These are phyloP conservation scores for Monoplex corrugatus DNA, from an alignment of 2,888 invertebrate species.

Conservation along the genomic window DNA sequence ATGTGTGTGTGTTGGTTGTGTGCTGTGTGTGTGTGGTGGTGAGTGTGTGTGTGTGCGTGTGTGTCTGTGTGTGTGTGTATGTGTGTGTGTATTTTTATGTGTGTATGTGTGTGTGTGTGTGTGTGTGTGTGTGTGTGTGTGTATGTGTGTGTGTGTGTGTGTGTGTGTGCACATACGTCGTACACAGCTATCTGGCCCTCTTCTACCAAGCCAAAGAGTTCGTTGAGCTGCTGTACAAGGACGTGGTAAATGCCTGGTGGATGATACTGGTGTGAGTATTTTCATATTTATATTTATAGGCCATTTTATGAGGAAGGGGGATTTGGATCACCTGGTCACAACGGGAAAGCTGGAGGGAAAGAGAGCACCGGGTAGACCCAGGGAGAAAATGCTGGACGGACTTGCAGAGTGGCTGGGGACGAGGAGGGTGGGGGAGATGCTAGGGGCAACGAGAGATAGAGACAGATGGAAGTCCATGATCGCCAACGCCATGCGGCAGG, in stretches of 20 bases:
- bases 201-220: constrained; percentile 84
- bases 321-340: too few species aligned
- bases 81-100: constrained; percentile 3
- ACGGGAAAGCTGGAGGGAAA: too few species aligned
- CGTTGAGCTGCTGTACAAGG: constrained; percentile 90
- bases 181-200: constrained; percentile 82
- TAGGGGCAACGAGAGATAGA: too few species aligned
- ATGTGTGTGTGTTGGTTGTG: neutral
- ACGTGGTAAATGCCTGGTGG: constrained; percentile 88
- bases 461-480: too few species aligned
- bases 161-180: constrained; percentile 63
- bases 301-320: too few species aligned
- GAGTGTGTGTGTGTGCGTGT: constrained; percentile 9
- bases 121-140: neutral
- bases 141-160: neutral
- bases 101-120: constrained; percentile 11
- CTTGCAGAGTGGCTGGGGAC: too few species aligned
- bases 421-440: too few species aligned
- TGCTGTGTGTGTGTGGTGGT: neutral
- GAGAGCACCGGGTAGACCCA: too few species aligned
- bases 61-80: constrained; percentile 18
- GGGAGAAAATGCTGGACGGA: too few species aligned
- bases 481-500: too few species aligned
- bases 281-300: too few species aligned
- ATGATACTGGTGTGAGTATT: constrained; percentile 85